These are phyloP conservation scores for Athene noctua DNA, from an alignment of 2,113 vertebrate species.

Conservation along the genomic window DNA sequence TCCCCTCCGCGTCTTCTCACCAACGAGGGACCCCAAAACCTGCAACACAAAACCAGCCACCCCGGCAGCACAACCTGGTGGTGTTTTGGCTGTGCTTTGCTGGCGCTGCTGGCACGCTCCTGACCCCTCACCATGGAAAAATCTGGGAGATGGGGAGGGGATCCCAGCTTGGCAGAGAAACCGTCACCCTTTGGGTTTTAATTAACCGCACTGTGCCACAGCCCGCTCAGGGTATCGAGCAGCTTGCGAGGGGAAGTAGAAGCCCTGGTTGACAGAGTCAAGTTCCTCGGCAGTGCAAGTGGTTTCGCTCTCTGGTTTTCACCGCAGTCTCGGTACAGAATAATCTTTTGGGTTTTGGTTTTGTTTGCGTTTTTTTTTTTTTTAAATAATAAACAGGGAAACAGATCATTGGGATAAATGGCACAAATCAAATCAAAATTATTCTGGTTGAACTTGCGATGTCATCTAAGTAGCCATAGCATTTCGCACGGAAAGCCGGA, in stretches of 20 bases:
- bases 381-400: background rate
- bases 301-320: background rate
- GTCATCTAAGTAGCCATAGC: slow-evolving; percentile 69
- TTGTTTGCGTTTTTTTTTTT: background rate
- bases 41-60: background rate
- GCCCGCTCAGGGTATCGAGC: background rate
- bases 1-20: accelerated
- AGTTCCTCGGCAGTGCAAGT: slow-evolving; percentile 62
- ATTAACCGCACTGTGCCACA: background rate
- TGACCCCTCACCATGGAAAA: accelerated
- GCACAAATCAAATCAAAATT: slow-evolving; percentile 46
- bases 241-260: slow-evolving; percentile 28
- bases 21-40: background rate
- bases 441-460: background rate
- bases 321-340: background rate
- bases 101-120: background rate
- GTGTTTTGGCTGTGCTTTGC: accelerated
- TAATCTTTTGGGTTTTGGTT: background rate
- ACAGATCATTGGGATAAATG: background rate
- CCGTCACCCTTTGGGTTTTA: accelerated
- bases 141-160: background rate
- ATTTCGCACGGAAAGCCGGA: slow-evolving; percentile 31
- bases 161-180: background rate
- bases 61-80: accelerated
- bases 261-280: slow-evolving; percentile 78